Percentiles rank a stretch among this genome's conserved stretches.
Evolutionary conservation across 2,888 invertebrate genomes (phyloP).

Genomic region (Eristalis intricaria): DNA sequence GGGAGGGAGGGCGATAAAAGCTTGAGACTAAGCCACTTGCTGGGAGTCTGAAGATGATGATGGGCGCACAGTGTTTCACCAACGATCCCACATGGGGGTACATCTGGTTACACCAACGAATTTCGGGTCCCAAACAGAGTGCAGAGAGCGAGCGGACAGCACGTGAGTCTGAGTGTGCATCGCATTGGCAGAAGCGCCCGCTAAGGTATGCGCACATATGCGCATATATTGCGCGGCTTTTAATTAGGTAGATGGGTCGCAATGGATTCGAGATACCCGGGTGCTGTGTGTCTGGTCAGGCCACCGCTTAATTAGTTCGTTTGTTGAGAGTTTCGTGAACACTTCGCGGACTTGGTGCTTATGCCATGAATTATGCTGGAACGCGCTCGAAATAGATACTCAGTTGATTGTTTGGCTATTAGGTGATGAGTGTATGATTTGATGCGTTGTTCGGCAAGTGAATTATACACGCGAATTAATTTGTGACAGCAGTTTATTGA

Average conservation of each 20-base stretch:
- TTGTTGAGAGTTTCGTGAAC: slow-evolving; percentile 25
- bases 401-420: slow-evolving; percentile 10
- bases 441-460: slow-evolving; percentile 22
- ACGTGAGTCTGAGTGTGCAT: slow-evolving; percentile 57
- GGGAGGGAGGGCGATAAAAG: slow-evolving; percentile 25
- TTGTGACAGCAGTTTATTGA: slow-evolving; percentile 13
- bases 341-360: slow-evolving; percentile 11
- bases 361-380: slow-evolving; percentile 7
- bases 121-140: neutral
- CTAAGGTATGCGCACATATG: neutral
- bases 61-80: slow-evolving; percentile 38
- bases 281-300: neutral
- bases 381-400: slow-evolving; percentile 2
- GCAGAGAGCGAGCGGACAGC: slow-evolving; percentile 7
- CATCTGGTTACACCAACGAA: slow-evolving; percentile 1
- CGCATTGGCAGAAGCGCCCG: slow-evolving; percentile 1
- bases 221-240: slow-evolving; percentile 25
- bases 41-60: slow-evolving; percentile 36
- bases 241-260: slow-evolving; percentile 52
- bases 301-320: slow-evolving; percentile 53
- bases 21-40: slow-evolving; percentile 20
- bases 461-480: slow-evolving; percentile 43
- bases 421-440: neutral
- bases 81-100: slow-evolving; percentile 28
- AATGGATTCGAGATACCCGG: slow-evolving; percentile 2